Base-by-base conservation (phyloP, 2,113 vertebrate species). In the Psittacus erithacus region DNA sequence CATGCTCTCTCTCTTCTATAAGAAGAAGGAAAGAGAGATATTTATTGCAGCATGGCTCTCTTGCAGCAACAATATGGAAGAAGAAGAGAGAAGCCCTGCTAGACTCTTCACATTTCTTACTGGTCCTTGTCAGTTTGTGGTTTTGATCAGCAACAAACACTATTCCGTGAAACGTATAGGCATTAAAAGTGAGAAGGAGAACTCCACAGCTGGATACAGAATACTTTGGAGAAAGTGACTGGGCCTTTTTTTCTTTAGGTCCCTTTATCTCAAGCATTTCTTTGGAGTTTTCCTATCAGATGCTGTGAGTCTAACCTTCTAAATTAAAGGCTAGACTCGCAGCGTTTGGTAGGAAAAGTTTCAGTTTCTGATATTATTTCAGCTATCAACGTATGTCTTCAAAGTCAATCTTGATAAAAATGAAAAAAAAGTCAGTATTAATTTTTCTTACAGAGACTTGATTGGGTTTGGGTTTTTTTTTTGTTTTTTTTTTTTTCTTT, bases 291-390 rank as follows among this genome's bases (percentile, higher is more conserved):
- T 71, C 4, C 12, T 83, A 15, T 10, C 41, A 73, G 29, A 31
- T 1, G 49, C 13, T 15, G 1, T 0, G 1, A 68, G 13, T 17
- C 7, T 24, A 55, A 4, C 16, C 9, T 55, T 68, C 38, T 39
- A 39, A 39, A 39, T 39, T 39, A 39, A 39, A 39, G 38, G 38
- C 38, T 39, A 39, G 38, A 39, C 38, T 39, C 38, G 38, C 38
- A 39, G 38, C 38, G 10, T 62, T 38, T 43, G 33, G 16, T 62
- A 74, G 10, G 15, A 22, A 67, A 79, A 60, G 43, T 67, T 74
- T 79, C 39, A n/a, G 13, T 53, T 55, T 84, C 9, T 3, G 4
- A 0, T 68, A 43, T 38, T 53, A 67, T 73, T 78, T 79, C 67
- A 53, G 5, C 18, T 62, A 22, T 62, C 10, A 43, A 19, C 8